Percentiles rank a stretch among this genome's conserved stretches.
These are phyloP conservation scores for Andrena flavipes DNA, from an alignment of 2,888 invertebrate species.

Conservation along the genomic window DNA sequence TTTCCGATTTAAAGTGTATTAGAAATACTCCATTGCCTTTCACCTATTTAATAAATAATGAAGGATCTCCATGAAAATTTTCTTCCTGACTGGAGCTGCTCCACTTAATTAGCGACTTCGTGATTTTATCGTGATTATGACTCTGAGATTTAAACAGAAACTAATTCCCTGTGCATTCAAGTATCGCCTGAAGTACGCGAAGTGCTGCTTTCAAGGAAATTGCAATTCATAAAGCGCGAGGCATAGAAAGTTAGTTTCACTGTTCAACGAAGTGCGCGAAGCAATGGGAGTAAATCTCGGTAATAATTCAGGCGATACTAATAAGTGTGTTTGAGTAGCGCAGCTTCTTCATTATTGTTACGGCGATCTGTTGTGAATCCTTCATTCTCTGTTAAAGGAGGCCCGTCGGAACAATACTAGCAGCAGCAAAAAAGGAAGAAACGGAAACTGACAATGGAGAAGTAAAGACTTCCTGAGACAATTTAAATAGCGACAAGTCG, in stretches of 20 bases:
- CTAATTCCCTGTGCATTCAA: neutral
- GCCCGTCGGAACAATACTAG: conserved; percentile 8
- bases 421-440: neutral
- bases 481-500: neutral
- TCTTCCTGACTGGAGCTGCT: too few relatives aligned
- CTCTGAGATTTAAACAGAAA: too few relatives aligned
- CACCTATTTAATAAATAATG: too few relatives aligned
- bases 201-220: neutral
- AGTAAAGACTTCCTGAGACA: conserved; percentile 1
- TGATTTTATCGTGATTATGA: too few relatives aligned
- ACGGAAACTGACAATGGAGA: conserved; percentile 14
- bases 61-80: too few relatives aligned
- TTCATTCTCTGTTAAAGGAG: neutral
- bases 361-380: neutral
- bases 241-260: too few relatives aligned
- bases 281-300: too few relatives aligned
- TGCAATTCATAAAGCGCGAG: too few relatives aligned
- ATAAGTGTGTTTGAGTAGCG: neutral
- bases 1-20: too few relatives aligned
- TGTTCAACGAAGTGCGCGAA: too few relatives aligned
- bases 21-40: too few relatives aligned
- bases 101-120: too few relatives aligned
- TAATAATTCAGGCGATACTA: neutral
- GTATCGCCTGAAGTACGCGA: neutral
- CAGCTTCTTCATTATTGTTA: conserved; percentile 16